Conservation (phyloP, 2,113 vertebrate genomes). For the Chloebia gouldiae region DNA sequence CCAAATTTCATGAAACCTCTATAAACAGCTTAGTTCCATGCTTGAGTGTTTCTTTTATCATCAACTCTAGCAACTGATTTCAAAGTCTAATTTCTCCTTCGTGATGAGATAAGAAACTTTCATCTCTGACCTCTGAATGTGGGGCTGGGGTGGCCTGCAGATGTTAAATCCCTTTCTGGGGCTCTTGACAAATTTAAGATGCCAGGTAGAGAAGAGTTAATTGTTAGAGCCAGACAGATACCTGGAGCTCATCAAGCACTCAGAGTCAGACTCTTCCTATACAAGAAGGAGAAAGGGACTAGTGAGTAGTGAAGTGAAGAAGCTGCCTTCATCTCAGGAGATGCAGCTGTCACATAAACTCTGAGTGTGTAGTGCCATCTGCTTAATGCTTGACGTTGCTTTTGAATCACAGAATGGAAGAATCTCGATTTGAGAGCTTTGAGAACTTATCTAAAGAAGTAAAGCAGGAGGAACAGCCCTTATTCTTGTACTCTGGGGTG, state of each 20-base stretch:
- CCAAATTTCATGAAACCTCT: not conserved
- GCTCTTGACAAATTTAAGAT: not conserved
- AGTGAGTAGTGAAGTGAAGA: not conserved
- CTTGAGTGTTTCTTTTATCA: not conserved
- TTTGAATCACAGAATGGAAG: not conserved
- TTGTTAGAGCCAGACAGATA: not conserved
- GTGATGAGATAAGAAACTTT: not conserved
- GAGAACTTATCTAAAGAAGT: not conserved
- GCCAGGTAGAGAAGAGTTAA: not conserved
- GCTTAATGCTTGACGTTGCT: conserved; percentile 8
- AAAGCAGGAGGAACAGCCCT: not conserved
- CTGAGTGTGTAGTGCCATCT: not conserved
- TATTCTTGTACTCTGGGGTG: not conserved
- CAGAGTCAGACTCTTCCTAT: not conserved
- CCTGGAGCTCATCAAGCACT: not conserved
- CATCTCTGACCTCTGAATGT: not conserved
- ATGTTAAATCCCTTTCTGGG: not conserved
- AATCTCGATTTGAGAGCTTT: not conserved
- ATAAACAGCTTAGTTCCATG: not conserved
- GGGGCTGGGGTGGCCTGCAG: not conserved
- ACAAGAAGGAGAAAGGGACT: not conserved
- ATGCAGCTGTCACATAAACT: conserved; percentile 15
- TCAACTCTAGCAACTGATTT: not conserved
- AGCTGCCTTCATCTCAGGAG: conserved; percentile 1
- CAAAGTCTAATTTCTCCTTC: not conserved